A percentile compares a stretch with the other conserved stretches of the same genome.
Evolutionary conservation across 2,888 invertebrate species (phyloP).

Genomic region (Rhorus exstirpatorius): DNA sequence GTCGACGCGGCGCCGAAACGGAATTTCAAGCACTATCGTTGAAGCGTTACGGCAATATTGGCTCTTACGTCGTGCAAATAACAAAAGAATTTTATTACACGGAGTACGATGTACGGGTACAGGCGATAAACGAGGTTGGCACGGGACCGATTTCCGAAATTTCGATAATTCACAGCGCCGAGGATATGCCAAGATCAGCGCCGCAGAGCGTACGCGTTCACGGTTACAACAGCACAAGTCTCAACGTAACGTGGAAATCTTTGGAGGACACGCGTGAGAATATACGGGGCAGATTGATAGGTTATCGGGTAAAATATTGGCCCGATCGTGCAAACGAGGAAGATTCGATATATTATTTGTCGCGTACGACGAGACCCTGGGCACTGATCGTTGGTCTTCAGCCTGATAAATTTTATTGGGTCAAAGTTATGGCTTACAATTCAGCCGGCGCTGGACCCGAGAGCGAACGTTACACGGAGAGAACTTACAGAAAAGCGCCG

Average conservation of each 20-base stretch:
- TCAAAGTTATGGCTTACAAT: conserved; percentile 98
- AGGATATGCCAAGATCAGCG: conserved; percentile 96
- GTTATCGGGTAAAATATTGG: conserved; percentile 98
- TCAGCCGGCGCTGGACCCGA: conserved; percentile 98
- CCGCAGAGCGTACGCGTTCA: conserved; percentile 93
- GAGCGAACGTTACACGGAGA: conserved; percentile 95
- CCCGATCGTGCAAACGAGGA: conserved; percentile 91
- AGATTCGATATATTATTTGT: conserved; percentile 93
- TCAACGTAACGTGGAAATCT: conserved; percentile 96
- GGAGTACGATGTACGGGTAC: conserved; percentile 94
- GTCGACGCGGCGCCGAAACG: conserved; percentile 90
- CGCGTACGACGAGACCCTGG: conserved; percentile 93
- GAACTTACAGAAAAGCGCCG: conserved; percentile 96
- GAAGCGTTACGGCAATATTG: conserved; percentile 91
- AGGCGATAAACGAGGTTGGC: conserved; percentile 93
- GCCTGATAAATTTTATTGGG: conserved; percentile 96
- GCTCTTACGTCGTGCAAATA: conserved; percentile 92
- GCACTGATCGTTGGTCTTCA: conserved; percentile 97
- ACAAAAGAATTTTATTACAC: conserved; percentile 92
- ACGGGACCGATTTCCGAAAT: conserved; percentile 93
- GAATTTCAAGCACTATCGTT: conserved; percentile 92
- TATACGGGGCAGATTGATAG: conserved; percentile 95
- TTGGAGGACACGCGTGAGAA: conserved; percentile 94
- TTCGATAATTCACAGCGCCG: conserved; percentile 93
- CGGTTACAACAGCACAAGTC: conserved; percentile 96